Evolutionary conservation across 2,888 invertebrate species (phyloP).

Genomic region (Mesoligia furuncula): DNA sequence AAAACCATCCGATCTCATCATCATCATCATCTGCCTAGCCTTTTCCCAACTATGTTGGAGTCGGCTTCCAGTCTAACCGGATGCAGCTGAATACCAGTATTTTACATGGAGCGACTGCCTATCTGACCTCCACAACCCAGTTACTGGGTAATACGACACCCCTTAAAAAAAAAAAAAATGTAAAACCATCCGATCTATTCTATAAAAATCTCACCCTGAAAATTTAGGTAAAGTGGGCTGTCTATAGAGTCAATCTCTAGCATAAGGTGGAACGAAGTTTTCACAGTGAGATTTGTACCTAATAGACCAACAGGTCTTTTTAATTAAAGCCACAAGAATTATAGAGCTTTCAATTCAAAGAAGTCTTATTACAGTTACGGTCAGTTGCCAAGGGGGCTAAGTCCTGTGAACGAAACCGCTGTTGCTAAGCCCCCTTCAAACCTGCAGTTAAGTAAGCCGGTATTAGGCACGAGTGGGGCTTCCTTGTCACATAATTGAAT

Average conservation of each 20-base stretch:
- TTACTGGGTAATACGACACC: too few species aligned
- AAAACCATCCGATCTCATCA: neutral
- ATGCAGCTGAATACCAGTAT: too few species aligned
- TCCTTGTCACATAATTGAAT: constrained; percentile 63
- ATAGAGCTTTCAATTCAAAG: constrained; percentile 30
- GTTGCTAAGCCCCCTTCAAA: constrained; percentile 38
- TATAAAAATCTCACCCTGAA: neutral
- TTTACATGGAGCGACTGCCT: too few species aligned
- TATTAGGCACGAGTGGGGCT: constrained; percentile 46
- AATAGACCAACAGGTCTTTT: neutral
- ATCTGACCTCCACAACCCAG: too few species aligned
- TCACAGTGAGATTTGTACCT: neutral
- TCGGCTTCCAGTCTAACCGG: too few species aligned
- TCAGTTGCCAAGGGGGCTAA: constrained; percentile 23
- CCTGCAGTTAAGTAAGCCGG: constrained; percentile 37
- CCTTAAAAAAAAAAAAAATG: too few species aligned
- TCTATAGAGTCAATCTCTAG: neutral
- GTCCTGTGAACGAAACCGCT: constrained; percentile 40
- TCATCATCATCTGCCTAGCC: too few species aligned
- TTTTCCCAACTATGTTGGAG: too few species aligned
- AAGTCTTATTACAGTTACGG: constrained; percentile 31
- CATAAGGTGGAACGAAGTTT: neutral
- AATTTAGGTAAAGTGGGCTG: neutral
- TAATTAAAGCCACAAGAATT: neutral
- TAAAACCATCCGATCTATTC: neutral